Evolutionary conservation across 2,797 vertebrate species (phyloP), one percentile per base, ranked within the genome.

Genomic region (Anniella stebbinsi): DNA sequence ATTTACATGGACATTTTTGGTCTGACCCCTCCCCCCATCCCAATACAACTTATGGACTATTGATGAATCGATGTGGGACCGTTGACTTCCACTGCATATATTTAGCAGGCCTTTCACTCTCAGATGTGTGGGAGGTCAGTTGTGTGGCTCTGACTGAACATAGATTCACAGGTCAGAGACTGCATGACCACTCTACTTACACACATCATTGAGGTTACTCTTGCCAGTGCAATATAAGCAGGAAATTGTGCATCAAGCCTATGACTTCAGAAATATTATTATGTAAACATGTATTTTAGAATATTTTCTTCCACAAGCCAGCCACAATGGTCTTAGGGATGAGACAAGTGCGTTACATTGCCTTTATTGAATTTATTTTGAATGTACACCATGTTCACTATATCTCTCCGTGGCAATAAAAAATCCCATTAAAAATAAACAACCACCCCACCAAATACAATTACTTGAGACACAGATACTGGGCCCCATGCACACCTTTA

Each of bases 311-410:
- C 70, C 38, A 28, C 87, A 86, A 93, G 73, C 67, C 57, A 91
- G 63, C 90, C 90, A 92, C 66, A 0, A 89, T 85, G 54, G 82
- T 80, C 15, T 93, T 30, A 38, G 54, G 41, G 5, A 36, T 15
- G 60, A 89, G 60, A 21, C 28, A 91, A 30, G 67, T 77, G 63
- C 21, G 28, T 60, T 78, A 91, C 51, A 30, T 88, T 91, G 89
- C 13, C 60, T 90, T 93, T 89, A 84, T 18, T 84, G 66, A 89
- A 85, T 94, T 89, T 4, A 82, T 86, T 91, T 88, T 23, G 93
- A 92, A 80, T 80, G 80, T 78, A 78, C 88, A 51, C 2, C 4
- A 41, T 54, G 28, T 78, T 88, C 89, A 76, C 87, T 89, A 93
- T 60, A 60, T 75, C 8, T 92, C 33, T 87, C n/a, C 76, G 11